Conservation (phyloP, 2,797 vertebrate genomes). For the Nyctibius grandis region DNA sequence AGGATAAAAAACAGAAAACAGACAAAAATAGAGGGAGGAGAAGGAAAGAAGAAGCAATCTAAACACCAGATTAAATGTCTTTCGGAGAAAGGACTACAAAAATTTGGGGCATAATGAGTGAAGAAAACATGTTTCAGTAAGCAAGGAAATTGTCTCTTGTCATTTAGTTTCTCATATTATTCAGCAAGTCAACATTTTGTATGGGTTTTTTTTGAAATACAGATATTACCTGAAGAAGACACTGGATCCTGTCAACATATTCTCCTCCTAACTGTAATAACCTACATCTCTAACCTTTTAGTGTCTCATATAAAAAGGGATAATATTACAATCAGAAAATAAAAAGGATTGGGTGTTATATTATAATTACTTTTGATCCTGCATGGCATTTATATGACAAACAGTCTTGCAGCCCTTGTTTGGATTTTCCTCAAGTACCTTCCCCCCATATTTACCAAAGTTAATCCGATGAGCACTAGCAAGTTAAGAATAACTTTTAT, state of each 20-base stretch:
- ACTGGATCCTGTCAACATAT: not conserved
- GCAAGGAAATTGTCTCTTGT: not conserved
- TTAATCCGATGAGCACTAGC: not conserved
- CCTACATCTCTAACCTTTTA: not conserved
- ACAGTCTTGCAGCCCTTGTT: not conserved
- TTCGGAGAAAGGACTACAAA: not conserved
- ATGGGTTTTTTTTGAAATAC: not conserved
- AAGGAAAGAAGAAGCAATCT: not conserved
- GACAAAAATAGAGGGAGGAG: not conserved
- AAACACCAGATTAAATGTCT: not conserved
- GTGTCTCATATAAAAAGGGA: not conserved
- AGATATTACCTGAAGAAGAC: not conserved
- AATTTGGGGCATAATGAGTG: not conserved
- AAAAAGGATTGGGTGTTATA: not conserved
- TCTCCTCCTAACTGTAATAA: not conserved
- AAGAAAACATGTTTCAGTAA: not conserved
- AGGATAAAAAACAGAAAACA: not conserved
- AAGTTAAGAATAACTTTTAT: not conserved
- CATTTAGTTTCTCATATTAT: not conserved
- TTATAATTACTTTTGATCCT: not conserved
- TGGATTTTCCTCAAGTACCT: not conserved
- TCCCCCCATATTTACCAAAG: not conserved
- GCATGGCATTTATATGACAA: not conserved
- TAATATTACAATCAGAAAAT: not conserved
- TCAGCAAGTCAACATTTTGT: not conserved